These are phyloP conservation scores for Nansenia antarctica DNA, from an alignment of 2,113 vertebrate genomes.

Conservation along the genomic window DNA sequence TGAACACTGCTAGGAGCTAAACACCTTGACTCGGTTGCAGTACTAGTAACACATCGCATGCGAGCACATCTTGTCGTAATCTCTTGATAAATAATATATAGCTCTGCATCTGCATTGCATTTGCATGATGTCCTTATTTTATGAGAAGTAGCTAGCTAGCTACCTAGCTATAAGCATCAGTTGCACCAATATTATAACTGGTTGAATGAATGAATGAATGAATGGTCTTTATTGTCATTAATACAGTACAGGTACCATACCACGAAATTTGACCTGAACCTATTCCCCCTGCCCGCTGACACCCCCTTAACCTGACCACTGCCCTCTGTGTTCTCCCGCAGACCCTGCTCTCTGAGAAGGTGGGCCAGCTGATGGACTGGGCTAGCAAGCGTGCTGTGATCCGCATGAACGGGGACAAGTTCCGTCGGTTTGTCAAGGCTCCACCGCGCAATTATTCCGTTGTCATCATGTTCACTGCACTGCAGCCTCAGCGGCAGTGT, in stretches of 20 bases:
- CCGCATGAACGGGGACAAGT: conserved; percentile 95
- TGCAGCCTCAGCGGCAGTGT: conserved; percentile 95
- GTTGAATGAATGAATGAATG: too few relatives aligned
- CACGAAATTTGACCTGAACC: too few relatives aligned
- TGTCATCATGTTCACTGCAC: conserved; percentile 96
- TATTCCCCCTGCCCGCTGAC: not conserved
- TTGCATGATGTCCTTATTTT: too few relatives aligned
- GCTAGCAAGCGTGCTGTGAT: conserved; percentile 89
- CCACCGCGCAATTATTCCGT: conserved; percentile 96
- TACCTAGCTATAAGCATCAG: not conserved
- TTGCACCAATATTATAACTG: too few relatives aligned
- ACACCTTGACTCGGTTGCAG: too few relatives aligned
- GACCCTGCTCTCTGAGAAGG: conserved; percentile 94
- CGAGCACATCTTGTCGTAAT: too few relatives aligned
- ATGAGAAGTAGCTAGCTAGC: not conserved
- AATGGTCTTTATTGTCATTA: too few relatives aligned
- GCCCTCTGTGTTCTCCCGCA: conserved; percentile 39
- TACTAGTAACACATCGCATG: not conserved
- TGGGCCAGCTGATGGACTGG: conserved; percentile 96
- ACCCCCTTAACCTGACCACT: not conserved
- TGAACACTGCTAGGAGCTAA: too few relatives aligned
- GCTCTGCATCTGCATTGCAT: too few relatives aligned
- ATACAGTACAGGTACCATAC: too few relatives aligned
- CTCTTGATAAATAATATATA: too few relatives aligned
- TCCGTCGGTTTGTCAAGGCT: conserved; percentile 92